A percentile compares a stretch with the other conserved stretches of the same genome.
These are phyloP conservation scores for Tachycineta bicolor DNA, from an alignment of 2,113 vertebrate species.

Conservation along the genomic window DNA sequence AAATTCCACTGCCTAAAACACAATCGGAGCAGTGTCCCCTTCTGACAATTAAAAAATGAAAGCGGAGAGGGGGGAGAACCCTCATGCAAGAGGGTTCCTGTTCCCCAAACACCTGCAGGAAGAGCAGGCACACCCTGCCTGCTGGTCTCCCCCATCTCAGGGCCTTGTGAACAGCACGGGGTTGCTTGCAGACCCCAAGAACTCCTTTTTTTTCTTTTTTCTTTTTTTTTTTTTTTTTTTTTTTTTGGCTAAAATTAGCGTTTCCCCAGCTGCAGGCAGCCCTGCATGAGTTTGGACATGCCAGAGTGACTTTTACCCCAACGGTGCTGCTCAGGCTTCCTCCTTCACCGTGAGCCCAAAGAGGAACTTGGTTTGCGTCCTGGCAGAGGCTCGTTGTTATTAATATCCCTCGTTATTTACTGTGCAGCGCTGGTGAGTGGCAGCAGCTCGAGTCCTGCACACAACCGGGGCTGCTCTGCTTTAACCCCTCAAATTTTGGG, in stretches of 20 bases:
- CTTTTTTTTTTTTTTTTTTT: accelerated
- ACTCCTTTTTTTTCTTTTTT: no score
- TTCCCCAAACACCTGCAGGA: not conserved
- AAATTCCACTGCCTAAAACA: not conserved
- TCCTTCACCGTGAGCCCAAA: not conserved
- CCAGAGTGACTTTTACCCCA: not conserved
- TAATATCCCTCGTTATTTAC: constrained; percentile 45
- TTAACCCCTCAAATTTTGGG: not conserved
- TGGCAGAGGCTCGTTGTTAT: constrained; percentile 9
- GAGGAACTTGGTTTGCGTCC: not conserved
- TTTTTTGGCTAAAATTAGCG: accelerated
- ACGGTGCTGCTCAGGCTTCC: not conserved
- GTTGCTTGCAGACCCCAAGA: accelerated
- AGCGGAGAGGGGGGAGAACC: not conserved
- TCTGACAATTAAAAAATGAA: not conserved
- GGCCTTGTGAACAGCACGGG: not conserved
- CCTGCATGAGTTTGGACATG: not conserved
- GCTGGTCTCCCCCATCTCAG: not conserved
- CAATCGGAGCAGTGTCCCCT: not conserved
- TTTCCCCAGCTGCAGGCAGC: not conserved
- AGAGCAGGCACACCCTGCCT: not conserved
- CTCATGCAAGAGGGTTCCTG: not conserved
- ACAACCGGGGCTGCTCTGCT: not conserved
- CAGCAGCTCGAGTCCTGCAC: not conserved
- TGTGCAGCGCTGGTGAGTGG: not conserved